Evolutionary conservation across 2,888 invertebrate genomes (phyloP).

Genomic region (Tanypteryx hageni): DNA sequence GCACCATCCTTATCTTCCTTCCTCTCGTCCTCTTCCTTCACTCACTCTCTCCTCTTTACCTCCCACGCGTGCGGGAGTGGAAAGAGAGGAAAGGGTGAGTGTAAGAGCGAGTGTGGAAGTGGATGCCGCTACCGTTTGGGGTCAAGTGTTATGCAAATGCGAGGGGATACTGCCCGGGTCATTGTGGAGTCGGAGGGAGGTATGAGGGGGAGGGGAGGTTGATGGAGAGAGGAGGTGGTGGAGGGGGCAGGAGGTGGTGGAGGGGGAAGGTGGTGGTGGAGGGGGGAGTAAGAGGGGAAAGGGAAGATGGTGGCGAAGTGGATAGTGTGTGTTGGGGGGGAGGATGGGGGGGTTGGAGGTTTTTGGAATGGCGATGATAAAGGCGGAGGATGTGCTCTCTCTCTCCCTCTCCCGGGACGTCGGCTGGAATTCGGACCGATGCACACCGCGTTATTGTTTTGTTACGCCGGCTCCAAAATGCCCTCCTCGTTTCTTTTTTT

Average conservation of each 20-base stretch:
- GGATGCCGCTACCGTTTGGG: conserved; percentile 53
- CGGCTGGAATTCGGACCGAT: conserved; percentile 24
- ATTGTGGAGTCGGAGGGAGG: conserved; percentile 12
- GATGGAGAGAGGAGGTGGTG: not conserved
- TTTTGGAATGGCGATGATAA: not conserved
- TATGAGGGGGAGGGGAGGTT: not conserved
- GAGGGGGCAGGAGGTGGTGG: not conserved
- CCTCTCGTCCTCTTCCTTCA: not conserved
- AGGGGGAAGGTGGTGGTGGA: no score
- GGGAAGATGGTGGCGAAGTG: not conserved
- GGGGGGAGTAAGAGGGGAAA: not conserved
- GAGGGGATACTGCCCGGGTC: conserved; percentile 45
- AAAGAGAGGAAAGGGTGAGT: not conserved
- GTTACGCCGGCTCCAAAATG: conserved; percentile 6
- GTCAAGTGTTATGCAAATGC: conserved; percentile 61
- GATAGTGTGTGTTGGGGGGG: not conserved
- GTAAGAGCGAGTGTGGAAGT: not conserved
- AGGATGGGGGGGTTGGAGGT: not conserved
- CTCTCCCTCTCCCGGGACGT: not conserved
- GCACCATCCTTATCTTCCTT: not conserved
- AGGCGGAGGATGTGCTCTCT: not conserved
- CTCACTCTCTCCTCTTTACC: not conserved
- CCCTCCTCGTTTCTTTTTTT: not conserved
- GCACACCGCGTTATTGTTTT: conserved; percentile 39
- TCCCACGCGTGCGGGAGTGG: not conserved